Evolutionary conservation across 2,888 invertebrate genomes (phyloP).

Genomic region (Fragum sueziense): DNA sequence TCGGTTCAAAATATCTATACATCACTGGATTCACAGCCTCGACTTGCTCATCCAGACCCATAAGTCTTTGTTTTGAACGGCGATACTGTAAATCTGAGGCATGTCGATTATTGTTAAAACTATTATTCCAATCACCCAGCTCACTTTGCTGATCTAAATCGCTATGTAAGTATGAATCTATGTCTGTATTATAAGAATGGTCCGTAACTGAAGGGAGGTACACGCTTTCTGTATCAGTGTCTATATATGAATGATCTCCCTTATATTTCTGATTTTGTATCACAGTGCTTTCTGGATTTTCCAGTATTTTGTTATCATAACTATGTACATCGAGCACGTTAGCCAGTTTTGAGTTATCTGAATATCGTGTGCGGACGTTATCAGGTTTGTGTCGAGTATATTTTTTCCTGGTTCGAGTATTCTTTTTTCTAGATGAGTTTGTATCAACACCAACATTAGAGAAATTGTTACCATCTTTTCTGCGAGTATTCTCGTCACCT

Average conservation of each 20-base stretch:
- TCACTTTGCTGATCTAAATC: neutral
- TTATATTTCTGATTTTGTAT: neutral
- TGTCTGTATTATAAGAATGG: neutral
- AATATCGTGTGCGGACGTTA: neutral
- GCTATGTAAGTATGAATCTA: neutral
- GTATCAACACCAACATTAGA: neutral
- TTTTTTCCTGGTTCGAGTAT: neutral
- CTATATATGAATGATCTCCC: neutral
- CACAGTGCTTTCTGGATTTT: neutral
- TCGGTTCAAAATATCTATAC: neutral
- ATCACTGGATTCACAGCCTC: constrained; percentile 5
- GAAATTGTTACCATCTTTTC: neutral
- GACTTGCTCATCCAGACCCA: neutral
- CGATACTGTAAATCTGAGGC: neutral
- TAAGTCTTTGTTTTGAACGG: neutral
- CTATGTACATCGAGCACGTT: neutral
- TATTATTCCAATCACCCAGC: neutral
- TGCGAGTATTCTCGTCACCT: neutral
- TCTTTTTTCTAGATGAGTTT: neutral
- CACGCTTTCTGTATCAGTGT: neutral
- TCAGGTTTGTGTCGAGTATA: neutral
- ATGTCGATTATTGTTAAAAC: neutral
- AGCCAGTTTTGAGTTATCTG: too few relatives aligned
- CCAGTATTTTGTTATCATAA: neutral
- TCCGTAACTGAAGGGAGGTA: neutral